Percentiles rank a stretch among this genome's conserved stretches.
Evolutionary conservation across 2,113 vertebrate species (phyloP).

Genomic region (Tympanuchus pallidicinctus): DNA sequence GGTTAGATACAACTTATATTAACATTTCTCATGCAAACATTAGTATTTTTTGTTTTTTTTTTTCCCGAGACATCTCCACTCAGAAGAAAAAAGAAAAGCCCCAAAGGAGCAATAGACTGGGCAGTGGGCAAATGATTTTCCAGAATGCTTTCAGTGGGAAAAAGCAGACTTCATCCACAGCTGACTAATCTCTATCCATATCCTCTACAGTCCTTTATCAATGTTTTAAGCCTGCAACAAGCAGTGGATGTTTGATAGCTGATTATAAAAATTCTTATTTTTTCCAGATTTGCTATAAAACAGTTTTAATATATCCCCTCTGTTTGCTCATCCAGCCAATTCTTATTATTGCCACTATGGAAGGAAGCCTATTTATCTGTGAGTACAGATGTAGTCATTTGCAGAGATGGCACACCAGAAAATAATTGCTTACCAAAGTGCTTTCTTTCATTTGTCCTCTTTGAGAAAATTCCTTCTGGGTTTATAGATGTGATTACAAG

Average conservation of each 20-base stretch:
- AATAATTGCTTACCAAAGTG: conserved; percentile 5
- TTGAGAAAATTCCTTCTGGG: background rate
- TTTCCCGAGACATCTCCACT: background rate
- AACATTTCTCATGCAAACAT: background rate
- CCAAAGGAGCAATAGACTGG: background rate
- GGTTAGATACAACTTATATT: background rate
- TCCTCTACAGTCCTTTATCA: background rate
- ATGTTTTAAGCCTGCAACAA: conserved; percentile 5
- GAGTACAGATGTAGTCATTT: conserved; percentile 27
- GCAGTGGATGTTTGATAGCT: background rate
- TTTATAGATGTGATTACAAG: background rate
- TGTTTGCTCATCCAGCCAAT: conserved; percentile 6
- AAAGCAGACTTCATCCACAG: background rate
- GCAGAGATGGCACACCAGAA: conserved; percentile 10
- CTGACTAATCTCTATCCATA: background rate
- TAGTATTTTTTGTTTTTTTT: background rate
- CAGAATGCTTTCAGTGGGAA: background rate
- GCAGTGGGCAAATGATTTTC: background rate
- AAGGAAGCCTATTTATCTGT: conserved; percentile 47
- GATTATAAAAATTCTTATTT: conserved; percentile 31
- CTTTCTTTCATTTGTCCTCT: background rate
- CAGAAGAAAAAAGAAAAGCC: background rate
- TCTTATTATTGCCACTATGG: background rate
- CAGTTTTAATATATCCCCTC: conserved; percentile 34
- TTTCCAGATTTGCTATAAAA: conserved; percentile 31